Conservation (phyloP, 2,888 invertebrate species). For the Drosophila trichaetosa region DNA sequence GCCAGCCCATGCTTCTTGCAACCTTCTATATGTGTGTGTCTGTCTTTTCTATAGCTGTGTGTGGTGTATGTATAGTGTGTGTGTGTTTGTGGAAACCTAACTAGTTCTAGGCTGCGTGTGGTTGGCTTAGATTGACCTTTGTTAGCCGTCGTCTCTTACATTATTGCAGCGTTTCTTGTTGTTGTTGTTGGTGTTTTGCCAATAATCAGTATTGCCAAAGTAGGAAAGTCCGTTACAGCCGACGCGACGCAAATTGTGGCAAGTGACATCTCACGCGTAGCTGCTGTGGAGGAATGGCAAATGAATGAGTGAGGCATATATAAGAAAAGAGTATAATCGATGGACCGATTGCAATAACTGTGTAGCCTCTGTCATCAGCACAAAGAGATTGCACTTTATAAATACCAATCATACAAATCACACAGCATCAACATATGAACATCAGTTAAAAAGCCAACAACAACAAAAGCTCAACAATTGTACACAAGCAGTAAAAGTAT, state of each 20-base stretch:
- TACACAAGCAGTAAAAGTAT: conserved; percentile 1
- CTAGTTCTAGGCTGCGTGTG: conserved; percentile 74
- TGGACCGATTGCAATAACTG: conserved; percentile 60
- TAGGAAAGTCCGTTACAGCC: conserved; percentile 51
- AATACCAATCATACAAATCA: conserved; percentile 39
- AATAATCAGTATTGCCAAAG: conserved; percentile 50
- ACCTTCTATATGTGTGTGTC: conserved; percentile 30
- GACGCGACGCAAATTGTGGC: conserved; percentile 24
- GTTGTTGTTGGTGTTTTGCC: conserved; percentile 18
- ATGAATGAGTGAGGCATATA: conserved; percentile 34
- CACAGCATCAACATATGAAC: conserved; percentile 32
- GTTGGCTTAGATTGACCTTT: conserved; percentile 65
- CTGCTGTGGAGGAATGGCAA: conserved; percentile 59
- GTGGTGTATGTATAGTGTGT: conserved; percentile 21
- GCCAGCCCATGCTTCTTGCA: conserved; percentile 83
- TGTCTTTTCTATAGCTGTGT: conserved; percentile 17
- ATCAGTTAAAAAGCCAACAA: conserved; percentile 18
- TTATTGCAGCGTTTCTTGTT: conserved; percentile 62
- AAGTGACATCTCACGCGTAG: conserved; percentile 66
- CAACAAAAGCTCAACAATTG: background rate
- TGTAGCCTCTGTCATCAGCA: conserved; percentile 30
- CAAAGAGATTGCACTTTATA: conserved; percentile 60
- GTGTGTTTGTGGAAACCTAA: conserved; percentile 67
- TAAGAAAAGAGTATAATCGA: conserved; percentile 19
- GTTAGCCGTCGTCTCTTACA: conserved; percentile 64